A percentile compares a stretch with the other conserved stretches of the same genome.
These are phyloP conservation scores for Leiothrix lutea DNA, from an alignment of 2,113 vertebrate species.

Conservation along the genomic window DNA sequence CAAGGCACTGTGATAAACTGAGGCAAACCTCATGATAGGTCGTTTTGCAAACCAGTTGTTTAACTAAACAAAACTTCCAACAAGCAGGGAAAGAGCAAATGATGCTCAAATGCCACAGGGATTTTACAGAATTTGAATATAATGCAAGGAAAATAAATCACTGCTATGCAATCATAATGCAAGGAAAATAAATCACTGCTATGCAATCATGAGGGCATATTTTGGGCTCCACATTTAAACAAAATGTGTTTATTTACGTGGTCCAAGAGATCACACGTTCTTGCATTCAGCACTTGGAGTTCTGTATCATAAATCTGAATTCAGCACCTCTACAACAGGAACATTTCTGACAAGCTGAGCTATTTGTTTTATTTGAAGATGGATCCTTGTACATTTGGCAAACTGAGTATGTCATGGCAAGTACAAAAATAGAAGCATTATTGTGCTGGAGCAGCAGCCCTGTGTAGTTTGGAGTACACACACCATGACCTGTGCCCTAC, in stretches of 20 bases:
- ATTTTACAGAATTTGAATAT: background rate
- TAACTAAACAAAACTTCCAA: background rate
- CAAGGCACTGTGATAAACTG: background rate
- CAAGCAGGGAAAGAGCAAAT: background rate
- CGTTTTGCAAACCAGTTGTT: background rate
- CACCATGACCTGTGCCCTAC: conserved; percentile 13
- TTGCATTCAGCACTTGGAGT: background rate
- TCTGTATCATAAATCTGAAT: background rate
- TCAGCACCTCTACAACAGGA: background rate
- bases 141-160: background rate
- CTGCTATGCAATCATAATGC: background rate
- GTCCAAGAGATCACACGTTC: background rate
- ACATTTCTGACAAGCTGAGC: background rate
- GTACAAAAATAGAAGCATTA: background rate
- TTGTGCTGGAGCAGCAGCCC: background rate
- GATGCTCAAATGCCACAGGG: background rate
- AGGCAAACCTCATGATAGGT: background rate
- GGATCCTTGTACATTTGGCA: background rate
- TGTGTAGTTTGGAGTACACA: background rate
- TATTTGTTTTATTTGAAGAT: background rate
- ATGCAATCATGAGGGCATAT: background rate
- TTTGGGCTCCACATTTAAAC: background rate
- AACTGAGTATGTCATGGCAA: background rate
- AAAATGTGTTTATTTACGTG: background rate
- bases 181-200: background rate